phyloP scores from a whole-genome alignment of 2,797 vertebrate genomes.

The Anabacerthia variegaticeps region DNA sequence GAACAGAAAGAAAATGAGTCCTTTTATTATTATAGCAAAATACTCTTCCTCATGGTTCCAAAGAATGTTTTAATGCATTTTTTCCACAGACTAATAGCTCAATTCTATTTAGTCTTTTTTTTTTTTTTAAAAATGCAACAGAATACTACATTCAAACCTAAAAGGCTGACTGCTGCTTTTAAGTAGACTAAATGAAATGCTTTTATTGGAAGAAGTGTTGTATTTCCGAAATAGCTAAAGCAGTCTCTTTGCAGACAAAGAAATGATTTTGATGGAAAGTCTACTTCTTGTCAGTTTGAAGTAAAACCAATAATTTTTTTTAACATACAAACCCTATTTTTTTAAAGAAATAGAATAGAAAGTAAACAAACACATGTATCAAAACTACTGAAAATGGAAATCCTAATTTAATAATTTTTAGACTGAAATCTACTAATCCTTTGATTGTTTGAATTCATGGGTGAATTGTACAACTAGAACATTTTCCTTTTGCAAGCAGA shows the following conservation, averaged over 20 bases:
- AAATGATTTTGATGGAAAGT: not conserved
- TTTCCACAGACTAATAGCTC: not conserved
- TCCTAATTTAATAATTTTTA: not conserved
- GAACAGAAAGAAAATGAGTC: not conserved
- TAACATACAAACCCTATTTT: not conserved
- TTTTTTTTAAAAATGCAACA: not conserved
- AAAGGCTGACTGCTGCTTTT: conserved; percentile 1
- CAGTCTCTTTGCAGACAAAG: not conserved
- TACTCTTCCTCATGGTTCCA: not conserved
- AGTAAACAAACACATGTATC: not conserved
- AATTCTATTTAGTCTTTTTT: not conserved
- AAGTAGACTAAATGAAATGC: not conserved
- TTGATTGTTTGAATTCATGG: not conserved
- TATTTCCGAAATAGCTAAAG: not conserved
- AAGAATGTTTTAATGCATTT: not conserved
- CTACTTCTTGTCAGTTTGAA: not conserved
- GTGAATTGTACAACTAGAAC: not conserved
- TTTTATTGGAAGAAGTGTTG: not conserved
- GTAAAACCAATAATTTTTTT: not conserved
- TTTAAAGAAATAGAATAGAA: not conserved
- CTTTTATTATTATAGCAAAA: not conserved
- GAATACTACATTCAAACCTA: not conserved
- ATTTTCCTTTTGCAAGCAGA: not conserved
- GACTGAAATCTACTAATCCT: not conserved
- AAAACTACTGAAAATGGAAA: not conserved